Base-by-base conservation (phyloP, 2,888 invertebrate genomes). In the Epirrhoe tristata region DNA sequence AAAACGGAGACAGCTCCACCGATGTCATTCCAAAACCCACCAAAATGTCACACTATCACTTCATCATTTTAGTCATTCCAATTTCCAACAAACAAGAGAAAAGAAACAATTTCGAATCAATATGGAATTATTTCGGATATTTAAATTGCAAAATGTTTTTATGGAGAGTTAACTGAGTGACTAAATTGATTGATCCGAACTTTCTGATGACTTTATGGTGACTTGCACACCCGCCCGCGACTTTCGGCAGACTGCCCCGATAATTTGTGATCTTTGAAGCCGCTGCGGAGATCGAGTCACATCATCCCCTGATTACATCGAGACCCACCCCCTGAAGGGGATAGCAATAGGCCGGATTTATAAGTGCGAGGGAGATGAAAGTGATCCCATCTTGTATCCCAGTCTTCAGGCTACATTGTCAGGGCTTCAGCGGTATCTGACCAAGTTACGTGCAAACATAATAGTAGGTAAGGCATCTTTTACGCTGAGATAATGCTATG, bases 311-410 rank as follows among this genome's bases (percentile, higher is more conserved):
- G 91, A 93, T 93, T 93, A 93, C 91, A 92, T 89, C 84, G 86
- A 89, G 93, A 77, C 88, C 93, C 93, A 92, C 93, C 93, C 93
- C 90, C 85, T 82, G 88, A 89, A 80, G 63, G 86, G 78, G 90
- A 90, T 67, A 74, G 82, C 63, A 69, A 72, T 68, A 58, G 32
- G 1, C 14, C 6, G 6, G 80, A 53, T 36, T 17, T 50, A 32
- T n/a, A 5, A 1, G 48, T 12, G 68, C 6, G 88, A 93, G 80
- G 17, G 89, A 82, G 89, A 88, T 79, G 77, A 91, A 77, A 81
- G 92, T 84, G 90, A 92, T 91, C 95, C 95, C 95, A 95, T 95
- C 95, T 95, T 95, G 95, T 95, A 86, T 87, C 88, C 88, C 90
- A 80, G 93, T 93, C 93, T 87, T 92, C 91, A 93, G 93, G 93